A percentile compares a stretch with the other conserved stretches of the same genome.
Conservation (phyloP, 2,888 invertebrate species). For the Minunthozetes semirufus region DNA sequence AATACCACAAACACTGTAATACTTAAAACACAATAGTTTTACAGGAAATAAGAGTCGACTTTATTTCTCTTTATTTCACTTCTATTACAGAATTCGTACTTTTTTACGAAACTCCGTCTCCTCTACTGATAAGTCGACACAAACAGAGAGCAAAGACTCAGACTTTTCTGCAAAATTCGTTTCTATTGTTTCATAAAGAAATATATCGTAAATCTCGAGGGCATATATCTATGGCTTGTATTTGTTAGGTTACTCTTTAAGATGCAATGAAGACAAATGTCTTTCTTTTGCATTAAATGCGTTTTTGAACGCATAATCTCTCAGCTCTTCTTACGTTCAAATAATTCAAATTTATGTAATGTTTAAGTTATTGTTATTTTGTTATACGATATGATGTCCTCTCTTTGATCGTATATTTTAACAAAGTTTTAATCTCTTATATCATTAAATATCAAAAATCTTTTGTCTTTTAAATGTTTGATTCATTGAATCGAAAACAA, state of each 20-base stretch:
- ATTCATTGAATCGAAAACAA: too few relatives aligned
- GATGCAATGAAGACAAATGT: constrained; percentile 23
- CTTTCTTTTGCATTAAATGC: constrained; percentile 8
- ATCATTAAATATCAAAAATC: neutral
- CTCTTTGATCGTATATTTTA: neutral
- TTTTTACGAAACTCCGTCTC: too few relatives aligned
- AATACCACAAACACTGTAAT: constrained; percentile 5
- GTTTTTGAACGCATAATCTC: constrained; percentile 11
- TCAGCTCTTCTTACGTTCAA: constrained; percentile 1
- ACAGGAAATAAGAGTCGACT: neutral
- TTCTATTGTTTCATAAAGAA: neutral
- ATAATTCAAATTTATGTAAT: neutral
- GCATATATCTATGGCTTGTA: constrained; percentile 19
- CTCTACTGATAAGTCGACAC: neutral
- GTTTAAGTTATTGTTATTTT: too few relatives aligned
- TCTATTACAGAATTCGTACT: neutral
- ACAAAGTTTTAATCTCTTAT: neutral
- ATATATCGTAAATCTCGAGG: constrained; percentile 6
- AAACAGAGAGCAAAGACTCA: neutral
- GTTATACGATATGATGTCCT: neutral
- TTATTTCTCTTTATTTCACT: neutral
- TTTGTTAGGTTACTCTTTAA: constrained; percentile 17
- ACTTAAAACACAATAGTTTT: constrained; percentile 4
- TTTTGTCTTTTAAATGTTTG: neutral
- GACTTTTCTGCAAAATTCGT: neutral